Base-by-base conservation (phyloP, 2,113 vertebrate genomes). In the Sialia sialis region DNA sequence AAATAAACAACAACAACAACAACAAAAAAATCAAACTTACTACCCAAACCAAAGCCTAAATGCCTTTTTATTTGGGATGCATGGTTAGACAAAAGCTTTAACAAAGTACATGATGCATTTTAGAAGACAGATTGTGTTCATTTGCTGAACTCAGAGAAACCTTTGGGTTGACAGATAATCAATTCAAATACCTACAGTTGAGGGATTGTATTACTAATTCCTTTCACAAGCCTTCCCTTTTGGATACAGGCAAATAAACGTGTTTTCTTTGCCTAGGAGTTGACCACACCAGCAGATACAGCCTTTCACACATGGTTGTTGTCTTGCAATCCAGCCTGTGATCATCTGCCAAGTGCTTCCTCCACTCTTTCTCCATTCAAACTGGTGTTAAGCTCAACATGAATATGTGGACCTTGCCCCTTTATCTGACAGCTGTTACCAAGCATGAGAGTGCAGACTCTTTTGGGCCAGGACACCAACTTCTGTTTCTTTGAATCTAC, bases 101-200 rank as follows among this genome's bases (percentile, higher is more conserved):
- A 97, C 83, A 95, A 97, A 97, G 96, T 96, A 93, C 93, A 48
- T 86, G 85, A 85, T 96, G 41, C 67, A 95, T 96, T 93, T 97
- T 96, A 91, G 87, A 92, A 96, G 96, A 93, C 96, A 97, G 96
- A 96, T 95, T 97, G 94, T 95, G 90, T 94, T 96, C 96, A 96
- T 97, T 97, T 97, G 94, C 94, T 95, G 96, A 97, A 97, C 97
- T 96, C 95, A 63, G 93, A 93, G 82, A 97, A 98, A 97, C 96
- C 96, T 95, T 96, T 95, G 62, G 32, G 72, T 94, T 97, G 96
- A 97, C 95, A 97, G 94, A 91, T 97, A 98, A 98, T 98, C 96
- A 97, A 96, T 97, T 96, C 82, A 95, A 97, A 97, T 98, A 97
- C 95, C 84, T 97, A 75, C 85, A 95, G 87, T 23, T 97, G 96